A percentile compares a stretch with the other conserved stretches of the same genome.
phyloP scores from a whole-genome alignment of 2,113 vertebrate genomes.

The Ceratotherium simum region DNA sequence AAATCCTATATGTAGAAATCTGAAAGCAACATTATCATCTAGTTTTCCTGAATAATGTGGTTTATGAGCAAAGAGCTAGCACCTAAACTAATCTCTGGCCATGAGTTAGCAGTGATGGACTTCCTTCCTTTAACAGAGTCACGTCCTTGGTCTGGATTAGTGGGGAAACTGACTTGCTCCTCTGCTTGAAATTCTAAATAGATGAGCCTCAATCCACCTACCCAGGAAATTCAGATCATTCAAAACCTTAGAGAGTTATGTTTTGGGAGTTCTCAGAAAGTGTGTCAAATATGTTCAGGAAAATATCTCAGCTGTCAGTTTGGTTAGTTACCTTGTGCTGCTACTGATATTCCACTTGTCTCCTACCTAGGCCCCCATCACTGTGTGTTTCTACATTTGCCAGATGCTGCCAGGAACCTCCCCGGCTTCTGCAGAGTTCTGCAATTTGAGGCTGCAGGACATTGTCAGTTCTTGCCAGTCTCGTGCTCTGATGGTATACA shows the following conservation, averaged over 20 bases:
- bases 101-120: slow-evolving; percentile 31
- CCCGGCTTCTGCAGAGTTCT: not conserved
- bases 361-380: not conserved
- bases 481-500: not conserved
- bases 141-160: not conserved
- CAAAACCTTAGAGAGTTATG: not conserved
- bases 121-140: not conserved
- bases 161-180: not conserved
- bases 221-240: not conserved
- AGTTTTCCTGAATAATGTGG: not conserved
- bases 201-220: not conserved
- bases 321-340: not conserved
- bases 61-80: not conserved
- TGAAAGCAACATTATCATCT: not conserved
- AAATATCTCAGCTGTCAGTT: not conserved
- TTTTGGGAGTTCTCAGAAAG: not conserved
- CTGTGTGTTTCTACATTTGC: not conserved
- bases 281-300: not conserved
- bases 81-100: not conserved
- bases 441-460: not conserved
- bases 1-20: slow-evolving; percentile 32
- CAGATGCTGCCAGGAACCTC: not conserved
- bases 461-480: not conserved
- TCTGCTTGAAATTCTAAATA: slow-evolving; percentile 51
- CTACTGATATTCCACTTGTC: not conserved